Evolutionary conservation across 2,113 vertebrate species (phyloP).

Genomic region (Morphnarchus princeps): DNA sequence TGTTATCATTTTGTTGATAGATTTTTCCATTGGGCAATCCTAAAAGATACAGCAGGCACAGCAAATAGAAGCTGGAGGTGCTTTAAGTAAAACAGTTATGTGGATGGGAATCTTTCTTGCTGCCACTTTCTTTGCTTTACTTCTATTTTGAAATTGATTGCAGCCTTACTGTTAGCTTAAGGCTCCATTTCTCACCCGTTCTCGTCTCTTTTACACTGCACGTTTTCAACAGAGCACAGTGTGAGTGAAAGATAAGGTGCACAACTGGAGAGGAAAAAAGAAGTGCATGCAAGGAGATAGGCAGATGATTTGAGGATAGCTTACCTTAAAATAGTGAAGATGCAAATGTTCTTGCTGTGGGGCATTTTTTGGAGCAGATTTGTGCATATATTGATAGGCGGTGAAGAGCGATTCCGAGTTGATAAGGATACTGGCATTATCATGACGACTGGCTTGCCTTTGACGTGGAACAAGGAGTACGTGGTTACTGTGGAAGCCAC

Average conservation of each 20-base stretch:
- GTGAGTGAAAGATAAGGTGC: not conserved
- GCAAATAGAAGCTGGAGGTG: not conserved
- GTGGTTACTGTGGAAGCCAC: conserved; percentile 78
- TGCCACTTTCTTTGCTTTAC: not conserved
- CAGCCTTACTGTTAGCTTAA: not conserved
- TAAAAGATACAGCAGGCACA: not conserved
- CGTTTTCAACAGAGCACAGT: accelerated
- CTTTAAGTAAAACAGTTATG: not conserved
- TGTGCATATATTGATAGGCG: conserved; percentile 62
- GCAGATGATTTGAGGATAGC: not conserved
- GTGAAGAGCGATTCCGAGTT: conserved; percentile 81
- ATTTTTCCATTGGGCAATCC: not conserved
- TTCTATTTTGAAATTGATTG: not conserved
- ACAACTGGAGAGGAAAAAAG: not conserved
- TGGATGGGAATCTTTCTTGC: not conserved
- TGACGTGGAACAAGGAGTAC: conserved; percentile 81
- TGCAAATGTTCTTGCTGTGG: not conserved
- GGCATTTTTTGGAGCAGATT: not conserved
- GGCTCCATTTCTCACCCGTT: not conserved
- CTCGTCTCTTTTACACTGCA: not conserved
- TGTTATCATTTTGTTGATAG: not conserved
- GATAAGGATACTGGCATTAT: conserved; percentile 78
- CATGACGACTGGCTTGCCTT: conserved; percentile 77
- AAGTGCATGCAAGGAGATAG: not conserved
- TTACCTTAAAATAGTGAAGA: not conserved